Evolutionary conservation across 2,797 vertebrate species (phyloP), one percentile per base, ranked within the genome.

Genomic region (Gymnoscopelus microlampas): DNA sequence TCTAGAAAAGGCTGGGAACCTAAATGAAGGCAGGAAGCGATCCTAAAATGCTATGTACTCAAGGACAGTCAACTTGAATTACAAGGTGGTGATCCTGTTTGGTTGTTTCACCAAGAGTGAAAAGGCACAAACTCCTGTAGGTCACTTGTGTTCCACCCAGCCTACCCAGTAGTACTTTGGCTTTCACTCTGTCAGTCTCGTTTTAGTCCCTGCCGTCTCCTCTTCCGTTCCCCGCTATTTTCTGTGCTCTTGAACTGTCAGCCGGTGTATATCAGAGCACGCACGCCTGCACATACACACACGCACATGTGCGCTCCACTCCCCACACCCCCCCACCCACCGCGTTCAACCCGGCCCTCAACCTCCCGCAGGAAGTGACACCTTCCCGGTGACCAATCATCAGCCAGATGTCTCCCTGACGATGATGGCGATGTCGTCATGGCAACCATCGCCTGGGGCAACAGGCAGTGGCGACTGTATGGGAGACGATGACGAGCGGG

Each of bases 301-400:
- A 64, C 49, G 35, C 39, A 8, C 39, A 44, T 53, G 55, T 56
- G 24, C 48, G 50, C 64, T 59, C 53, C 62, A 66, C 44, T 6
- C 50, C 69, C 12, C 39, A 44, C 39, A 44, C 6, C 8, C 39
- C 8, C 39, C 12, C 24, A 24, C 60, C 60, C 56, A 26, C 56
- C 58, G 15, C 49, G 51, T 67, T 60, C 54, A 63, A 66, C 39
- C 8, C 51, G 49, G 5, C 70, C 12, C 73, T 58, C 32, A 14
- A 53, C 63, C 55, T 49, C 56, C 70, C 59, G 8, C 59, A 77
- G 85, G 86, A 92, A 89, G 78, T 81, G 79, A 91, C 83, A 90
- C 85, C 80, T 84, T 71, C 63, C 60, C 79, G 79, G 79, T 80
- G 82, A 85, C 89, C 88, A 87, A 90, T 92, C 89, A 64, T 86